A percentile compares a stretch with the other conserved stretches of the same genome.
Conservation (phyloP, 1,140 invertebrate genomes). For the Sitobion miscanthi region DNA sequence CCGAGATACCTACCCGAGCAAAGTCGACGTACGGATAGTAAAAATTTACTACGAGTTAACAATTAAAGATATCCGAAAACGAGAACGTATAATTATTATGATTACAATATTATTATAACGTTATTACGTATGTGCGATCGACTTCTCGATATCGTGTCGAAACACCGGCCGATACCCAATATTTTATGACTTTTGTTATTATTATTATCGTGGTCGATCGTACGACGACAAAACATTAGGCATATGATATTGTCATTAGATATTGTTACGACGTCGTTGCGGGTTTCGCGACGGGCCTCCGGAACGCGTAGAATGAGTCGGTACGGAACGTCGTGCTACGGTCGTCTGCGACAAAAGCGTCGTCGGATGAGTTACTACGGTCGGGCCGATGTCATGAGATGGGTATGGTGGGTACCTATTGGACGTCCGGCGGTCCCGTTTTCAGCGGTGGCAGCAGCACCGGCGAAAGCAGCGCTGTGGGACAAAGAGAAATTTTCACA, state of each 20-base stretch:
- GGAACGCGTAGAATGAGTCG: background rate
- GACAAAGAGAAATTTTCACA: constrained; percentile 57
- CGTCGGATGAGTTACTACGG: background rate
- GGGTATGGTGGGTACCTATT: background rate
- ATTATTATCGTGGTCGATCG: background rate
- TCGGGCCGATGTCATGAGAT: background rate
- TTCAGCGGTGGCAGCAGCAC: constrained; percentile 1
- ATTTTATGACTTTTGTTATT: too few relatives aligned
- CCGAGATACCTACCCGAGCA: too few relatives aligned
- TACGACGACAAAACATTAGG: background rate
- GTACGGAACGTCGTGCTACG: background rate
- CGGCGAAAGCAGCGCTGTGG: constrained; percentile 54
- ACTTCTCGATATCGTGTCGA: too few relatives aligned
- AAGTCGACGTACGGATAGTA: too few relatives aligned
- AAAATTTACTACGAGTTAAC: too few relatives aligned
- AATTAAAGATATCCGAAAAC: too few relatives aligned
- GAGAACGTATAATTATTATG: background rate
- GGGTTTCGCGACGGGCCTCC: background rate
- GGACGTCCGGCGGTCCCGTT: constrained; percentile 34
- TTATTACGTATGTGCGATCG: too few relatives aligned
- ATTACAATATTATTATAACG: too few relatives aligned
- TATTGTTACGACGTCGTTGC: background rate
- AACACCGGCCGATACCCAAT: background rate
- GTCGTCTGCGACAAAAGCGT: constrained; percentile 25
- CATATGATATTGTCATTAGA: too few relatives aligned